Conservation (phyloP, 1,140 invertebrate genomes). For the Orchestia grillus region DNA sequence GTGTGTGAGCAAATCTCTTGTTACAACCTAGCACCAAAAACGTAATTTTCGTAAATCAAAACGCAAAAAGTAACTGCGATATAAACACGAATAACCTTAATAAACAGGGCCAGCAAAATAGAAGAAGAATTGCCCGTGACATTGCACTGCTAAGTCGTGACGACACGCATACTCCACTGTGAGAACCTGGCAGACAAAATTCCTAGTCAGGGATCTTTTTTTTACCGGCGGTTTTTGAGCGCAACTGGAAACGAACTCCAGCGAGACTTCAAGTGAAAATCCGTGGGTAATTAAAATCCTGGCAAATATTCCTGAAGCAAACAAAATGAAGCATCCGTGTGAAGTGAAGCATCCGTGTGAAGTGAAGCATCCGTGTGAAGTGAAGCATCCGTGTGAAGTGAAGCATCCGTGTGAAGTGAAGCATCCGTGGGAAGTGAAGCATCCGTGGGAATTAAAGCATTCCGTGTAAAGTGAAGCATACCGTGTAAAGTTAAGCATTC, state of each 20-base stretch:
- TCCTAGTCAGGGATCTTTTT: background rate
- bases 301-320: background rate
- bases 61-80: too few species aligned
- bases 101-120: too few species aligned
- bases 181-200: background rate
- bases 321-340: background rate
- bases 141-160: background rate
- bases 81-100: too few species aligned
- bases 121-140: too few species aligned
- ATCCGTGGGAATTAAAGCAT: background rate
- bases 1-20: too few species aligned
- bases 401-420: background rate
- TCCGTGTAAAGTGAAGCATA: background rate
- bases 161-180: background rate
- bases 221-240: background rate
- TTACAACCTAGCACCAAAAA: too few species aligned
- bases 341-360: background rate
- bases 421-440: background rate
- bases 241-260: background rate
- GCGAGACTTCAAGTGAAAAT: background rate
- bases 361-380: background rate
- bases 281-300: background rate
- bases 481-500: too few species aligned
- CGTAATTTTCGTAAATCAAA: too few species aligned
- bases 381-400: background rate